Evolutionary conservation across 2,888 invertebrate genomes (phyloP).

Genomic region (Sphaeridia pumilis): DNA sequence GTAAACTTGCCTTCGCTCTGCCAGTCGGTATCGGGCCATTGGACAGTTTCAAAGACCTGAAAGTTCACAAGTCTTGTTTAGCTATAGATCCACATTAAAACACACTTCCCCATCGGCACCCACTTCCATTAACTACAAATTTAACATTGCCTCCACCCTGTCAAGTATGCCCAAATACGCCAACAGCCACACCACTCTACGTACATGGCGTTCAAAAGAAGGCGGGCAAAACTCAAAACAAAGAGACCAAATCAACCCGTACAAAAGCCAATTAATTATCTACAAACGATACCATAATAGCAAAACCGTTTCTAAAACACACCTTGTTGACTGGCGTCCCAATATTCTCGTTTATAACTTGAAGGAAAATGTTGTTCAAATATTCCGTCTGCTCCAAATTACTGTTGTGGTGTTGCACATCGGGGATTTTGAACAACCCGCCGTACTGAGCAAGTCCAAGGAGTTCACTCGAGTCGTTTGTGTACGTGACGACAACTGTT

Average conservation of each 20-base stretch:
- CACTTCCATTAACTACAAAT: too few species aligned
- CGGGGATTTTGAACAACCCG: constrained; percentile 32
- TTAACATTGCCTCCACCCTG: too few species aligned
- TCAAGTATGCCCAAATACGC: too few species aligned
- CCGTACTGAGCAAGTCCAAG: constrained; percentile 30
- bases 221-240: too few species aligned
- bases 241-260: too few species aligned
- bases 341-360: constrained; percentile 33
- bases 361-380: constrained; percentile 33
- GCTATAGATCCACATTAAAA: too few species aligned
- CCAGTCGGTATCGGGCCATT: constrained; percentile 35
- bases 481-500: constrained; percentile 34
- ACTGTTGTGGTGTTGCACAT: constrained; percentile 24
- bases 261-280: neutral
- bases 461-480: constrained; percentile 28
- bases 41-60: constrained; percentile 33
- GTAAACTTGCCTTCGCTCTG: constrained; percentile 35
- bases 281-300: neutral
- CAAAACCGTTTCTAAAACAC: neutral
- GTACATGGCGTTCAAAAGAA: too few species aligned
- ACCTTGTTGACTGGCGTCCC: constrained; percentile 35
- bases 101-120: too few species aligned
- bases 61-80: too few species aligned
- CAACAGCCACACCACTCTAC: too few species aligned
- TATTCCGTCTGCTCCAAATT: constrained; percentile 35